These are phyloP conservation scores for Volucella bombylans DNA, from an alignment of 2,888 invertebrate species.

Conservation along the genomic window DNA sequence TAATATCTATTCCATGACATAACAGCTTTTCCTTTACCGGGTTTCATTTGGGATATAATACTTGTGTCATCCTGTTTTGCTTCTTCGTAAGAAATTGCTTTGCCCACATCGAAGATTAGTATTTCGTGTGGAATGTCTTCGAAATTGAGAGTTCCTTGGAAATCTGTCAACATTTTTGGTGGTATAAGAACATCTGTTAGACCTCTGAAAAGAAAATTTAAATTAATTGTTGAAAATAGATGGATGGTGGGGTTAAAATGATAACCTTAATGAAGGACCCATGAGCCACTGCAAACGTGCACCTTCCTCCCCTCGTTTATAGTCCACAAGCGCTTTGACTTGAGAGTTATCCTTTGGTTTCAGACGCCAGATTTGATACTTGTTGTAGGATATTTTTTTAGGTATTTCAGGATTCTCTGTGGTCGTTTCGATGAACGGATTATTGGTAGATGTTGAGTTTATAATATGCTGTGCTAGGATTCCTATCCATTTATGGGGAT, in stretches of 20 bases:
- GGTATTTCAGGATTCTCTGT: conserved; percentile 76
- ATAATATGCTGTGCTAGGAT: conserved; percentile 81
- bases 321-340: conserved; percentile 82
- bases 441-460: conserved; percentile 78
- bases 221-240: background rate
- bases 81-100: conserved; percentile 87
- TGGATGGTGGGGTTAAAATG: background rate
- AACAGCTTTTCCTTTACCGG: conserved; percentile 83
- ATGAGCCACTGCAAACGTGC: conserved; percentile 85
- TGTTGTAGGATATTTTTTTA: conserved; percentile 81
- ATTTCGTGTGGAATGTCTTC: conserved; percentile 86
- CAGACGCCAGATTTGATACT: conserved; percentile 83
- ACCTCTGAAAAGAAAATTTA: conserved; percentile 77
- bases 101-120: conserved; percentile 89
- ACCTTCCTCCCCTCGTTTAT: conserved; percentile 83
- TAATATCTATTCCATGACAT: conserved; percentile 89
- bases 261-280: conserved; percentile 83
- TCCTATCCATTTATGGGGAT: conserved; percentile 82
- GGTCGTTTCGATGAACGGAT: conserved; percentile 77
- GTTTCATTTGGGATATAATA: conserved; percentile 21
- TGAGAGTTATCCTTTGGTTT: conserved; percentile 82
- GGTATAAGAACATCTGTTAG: conserved; percentile 89
- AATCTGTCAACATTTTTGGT: conserved; percentile 84
- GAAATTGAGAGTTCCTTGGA: conserved; percentile 84
- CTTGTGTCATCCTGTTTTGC: conserved; percentile 54